phyloP scores from a whole-genome alignment of 1,140 invertebrate species.

The Diachasmimorpha longicaudata region DNA sequence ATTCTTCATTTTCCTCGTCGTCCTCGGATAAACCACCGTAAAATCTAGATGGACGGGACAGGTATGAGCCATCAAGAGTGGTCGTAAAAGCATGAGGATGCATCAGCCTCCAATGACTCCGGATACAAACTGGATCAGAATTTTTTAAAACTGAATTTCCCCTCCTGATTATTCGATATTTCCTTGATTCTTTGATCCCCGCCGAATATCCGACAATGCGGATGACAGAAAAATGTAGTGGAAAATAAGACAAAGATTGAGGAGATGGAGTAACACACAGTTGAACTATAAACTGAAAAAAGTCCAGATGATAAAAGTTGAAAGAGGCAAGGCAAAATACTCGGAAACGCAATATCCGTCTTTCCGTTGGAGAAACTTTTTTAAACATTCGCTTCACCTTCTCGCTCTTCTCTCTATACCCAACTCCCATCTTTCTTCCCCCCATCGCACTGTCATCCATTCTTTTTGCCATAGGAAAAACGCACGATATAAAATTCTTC shows the following conservation, averaged over 20 bases:
- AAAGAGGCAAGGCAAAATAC: slow-evolving; percentile 10
- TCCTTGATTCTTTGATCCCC: not conserved
- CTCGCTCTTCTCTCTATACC: not conserved
- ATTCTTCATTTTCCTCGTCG: not conserved
- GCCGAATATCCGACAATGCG: not conserved
- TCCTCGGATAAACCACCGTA: not conserved
- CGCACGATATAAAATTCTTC: slow-evolving; percentile 33
- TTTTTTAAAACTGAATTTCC: too few species aligned
- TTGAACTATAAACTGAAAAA: slow-evolving; percentile 5
- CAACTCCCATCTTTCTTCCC: slow-evolving; percentile 3
- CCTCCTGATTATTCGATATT: not conserved
- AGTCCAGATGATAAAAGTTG: slow-evolving; percentile 23
- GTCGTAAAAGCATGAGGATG: not conserved
- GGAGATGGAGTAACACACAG: not conserved
- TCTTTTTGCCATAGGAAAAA: slow-evolving; percentile 3
- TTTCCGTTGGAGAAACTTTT: slow-evolving; percentile 18
- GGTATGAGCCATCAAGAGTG: not conserved
- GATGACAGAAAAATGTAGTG: slow-evolving; percentile 4
- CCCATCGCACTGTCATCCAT: not conserved
- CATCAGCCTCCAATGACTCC: not conserved
- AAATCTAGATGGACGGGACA: not conserved
- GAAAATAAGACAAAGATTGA: slow-evolving; percentile 1
- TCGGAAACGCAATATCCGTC: slow-evolving; percentile 21
- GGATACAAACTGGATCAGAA: not conserved
- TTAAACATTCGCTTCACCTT: slow-evolving; percentile 34